Evolutionary conservation across 2,888 invertebrate species (phyloP), one percentile per base, ranked within the genome.

Genomic region (Tigriopus californicus): DNA sequence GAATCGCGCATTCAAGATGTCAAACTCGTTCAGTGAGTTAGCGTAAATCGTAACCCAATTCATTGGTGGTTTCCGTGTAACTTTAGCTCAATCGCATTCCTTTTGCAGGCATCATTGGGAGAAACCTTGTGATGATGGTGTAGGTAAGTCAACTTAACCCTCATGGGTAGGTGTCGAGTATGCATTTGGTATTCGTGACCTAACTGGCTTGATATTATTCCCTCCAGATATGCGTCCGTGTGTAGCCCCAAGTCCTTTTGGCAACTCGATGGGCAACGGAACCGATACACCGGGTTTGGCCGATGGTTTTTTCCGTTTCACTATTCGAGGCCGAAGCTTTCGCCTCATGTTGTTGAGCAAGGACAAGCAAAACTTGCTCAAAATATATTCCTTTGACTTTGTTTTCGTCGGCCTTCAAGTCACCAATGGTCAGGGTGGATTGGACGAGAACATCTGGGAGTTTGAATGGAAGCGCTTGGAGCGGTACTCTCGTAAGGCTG

Each of bases 391-490:
- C 6, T 58, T 49, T 20, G 49, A 58, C 24, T 58, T 58, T 24
- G 25, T 58, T 12, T 18, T 58, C 33, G 58, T 58, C 18, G 44
- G 58, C 18, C 48, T 58, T 10, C 58, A 58, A 24, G 48, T 58
- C 6, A 57, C 15, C 13, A 25, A 57, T 12, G 4, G 15, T 13
- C 20, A 15, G 25, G 46, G 44, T 46, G 33, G 18, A 15, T 40
- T 49, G 10, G 58, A 58, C 25, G 58, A 58, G 11, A 41, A 49
- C n/a, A 58, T 58, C 13, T 58, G 58, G 58, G 58, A 58, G 15
- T 49, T 58, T 48, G 58, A 58, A 33, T 58, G 25, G 40, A 57
- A 57, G 20, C 24, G 58, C 12, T 25, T 58, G 25, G 58, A 58
- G n/a, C 18, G 47, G 22, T 40, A 48, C 47, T 48, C 58, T 11